Conservation (phyloP, 2,888 invertebrate genomes). For the Caenorhabditis sp. region DNA sequence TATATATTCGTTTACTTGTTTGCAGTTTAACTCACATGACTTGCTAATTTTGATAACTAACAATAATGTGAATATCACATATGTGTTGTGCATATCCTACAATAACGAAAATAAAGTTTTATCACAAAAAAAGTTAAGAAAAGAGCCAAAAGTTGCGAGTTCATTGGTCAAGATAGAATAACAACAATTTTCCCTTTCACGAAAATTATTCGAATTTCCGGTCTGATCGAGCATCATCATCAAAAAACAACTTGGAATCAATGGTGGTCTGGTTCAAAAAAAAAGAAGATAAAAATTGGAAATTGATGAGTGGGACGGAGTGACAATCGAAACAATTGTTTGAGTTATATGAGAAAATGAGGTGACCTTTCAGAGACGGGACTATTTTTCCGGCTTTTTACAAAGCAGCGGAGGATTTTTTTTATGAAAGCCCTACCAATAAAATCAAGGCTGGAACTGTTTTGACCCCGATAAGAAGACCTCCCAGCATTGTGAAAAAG, state of each 20-base stretch:
- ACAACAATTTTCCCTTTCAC: background rate
- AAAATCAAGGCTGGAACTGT: no score
- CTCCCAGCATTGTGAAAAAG: no score
- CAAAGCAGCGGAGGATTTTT: no score
- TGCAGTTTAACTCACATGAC: background rate
- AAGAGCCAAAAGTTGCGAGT: background rate
- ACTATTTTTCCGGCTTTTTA: no score
- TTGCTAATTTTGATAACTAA: background rate
- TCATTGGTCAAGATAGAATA: background rate
- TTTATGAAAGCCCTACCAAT: no score
- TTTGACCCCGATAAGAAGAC: no score
- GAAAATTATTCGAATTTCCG: background rate
- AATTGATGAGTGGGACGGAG: no score
- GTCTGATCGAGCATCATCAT: background rate
- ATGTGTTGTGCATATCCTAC: background rate
- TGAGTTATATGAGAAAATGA: no score
- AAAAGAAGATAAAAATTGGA: no score
- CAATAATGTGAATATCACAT: background rate
- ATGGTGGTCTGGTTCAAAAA: no score
- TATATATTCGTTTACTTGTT: constrained; percentile 1
- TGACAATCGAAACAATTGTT: no score
- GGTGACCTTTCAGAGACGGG: no score
- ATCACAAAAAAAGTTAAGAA: background rate
- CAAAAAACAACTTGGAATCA: background rate
- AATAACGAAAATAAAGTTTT: background rate